These are phyloP conservation scores for Euura saliciscinereae DNA, from an alignment of 1,140 invertebrate genomes.

Conservation along the genomic window DNA sequence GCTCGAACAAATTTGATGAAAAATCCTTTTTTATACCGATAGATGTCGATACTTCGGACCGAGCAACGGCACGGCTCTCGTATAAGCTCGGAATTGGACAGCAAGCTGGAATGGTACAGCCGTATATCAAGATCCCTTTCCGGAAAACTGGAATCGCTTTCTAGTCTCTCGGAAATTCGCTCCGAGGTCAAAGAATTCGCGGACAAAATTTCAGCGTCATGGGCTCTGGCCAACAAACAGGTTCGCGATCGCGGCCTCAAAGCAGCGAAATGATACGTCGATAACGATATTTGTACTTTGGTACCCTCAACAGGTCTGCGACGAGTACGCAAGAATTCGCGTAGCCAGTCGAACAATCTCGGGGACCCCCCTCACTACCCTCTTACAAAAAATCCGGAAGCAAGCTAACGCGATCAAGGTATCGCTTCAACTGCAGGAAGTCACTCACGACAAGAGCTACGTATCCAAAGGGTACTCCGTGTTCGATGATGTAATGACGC, in stretches of 20 bases:
- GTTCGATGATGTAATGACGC: conserved; percentile 32
- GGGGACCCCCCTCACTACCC: conserved; percentile 33
- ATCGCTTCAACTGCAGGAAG: conserved; percentile 27
- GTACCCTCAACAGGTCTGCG: conserved; percentile 28
- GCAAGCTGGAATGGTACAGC: conserved; percentile 32
- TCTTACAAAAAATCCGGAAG: conserved; percentile 38
- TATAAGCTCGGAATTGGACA: conserved; percentile 32
- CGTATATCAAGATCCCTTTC: conserved; percentile 26
- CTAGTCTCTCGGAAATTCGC: conserved; percentile 27
- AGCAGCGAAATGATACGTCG: no score
- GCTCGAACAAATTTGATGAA: neutral
- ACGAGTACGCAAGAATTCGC: conserved; percentile 35
- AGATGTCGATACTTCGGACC: conserved; percentile 33
- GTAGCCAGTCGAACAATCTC: conserved; percentile 37
- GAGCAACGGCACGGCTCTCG: conserved; percentile 29
- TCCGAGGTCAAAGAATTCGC: conserved; percentile 35
- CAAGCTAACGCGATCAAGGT: conserved; percentile 29
- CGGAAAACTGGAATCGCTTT: conserved; percentile 36
- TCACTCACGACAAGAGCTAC: conserved; percentile 28
- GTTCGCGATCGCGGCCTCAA: conserved; percentile 17
- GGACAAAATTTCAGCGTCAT: conserved; percentile 31
- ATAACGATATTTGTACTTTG: neutral
- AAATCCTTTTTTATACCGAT: neutral
- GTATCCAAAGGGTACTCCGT: conserved; percentile 30
- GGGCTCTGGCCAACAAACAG: conserved; percentile 33